Evolutionary conservation across 2,113 vertebrate species (phyloP), one percentile per base, ranked within the genome.

Genomic region (Notothenia rossii): DNA sequence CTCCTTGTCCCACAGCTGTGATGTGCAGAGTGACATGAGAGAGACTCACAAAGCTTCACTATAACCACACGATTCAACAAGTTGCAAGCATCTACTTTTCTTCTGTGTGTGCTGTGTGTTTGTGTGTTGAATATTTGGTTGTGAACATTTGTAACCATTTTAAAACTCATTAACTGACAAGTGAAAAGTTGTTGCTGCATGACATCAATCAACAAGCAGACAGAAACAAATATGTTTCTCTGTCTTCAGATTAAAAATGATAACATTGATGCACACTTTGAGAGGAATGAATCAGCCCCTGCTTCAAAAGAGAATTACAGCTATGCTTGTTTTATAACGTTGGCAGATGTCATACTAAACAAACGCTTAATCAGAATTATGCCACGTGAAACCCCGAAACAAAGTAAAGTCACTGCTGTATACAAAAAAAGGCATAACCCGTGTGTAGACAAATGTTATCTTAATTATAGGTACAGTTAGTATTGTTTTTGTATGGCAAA

Each of bases 1-100:
- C 82, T 64, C 77, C 78, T 79, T 58, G 45, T 90, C 73, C 72
- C 61, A 62, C 89, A 92, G 92, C 89, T 93, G 89, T 63, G 77
- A 83, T 72, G 58, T 75, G 90, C 61, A 75, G 89, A 91, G 64
- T 90, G 92, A 93, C 72, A 79, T 56, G 77, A 65, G 81, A 81
- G 75, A 78, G 75, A 79, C 62, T 81, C 67, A 66, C 64, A 81
- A 86, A 66, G 78, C 58, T 84, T 72, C 51, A 53, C 77, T 66
- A 10, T 59, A 68, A 81, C 33, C 13, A 5, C 77, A 65, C n/a
- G 3, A 86, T 54, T 86, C 77, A 82, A 89, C 89, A 87, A 69
- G 49, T 87, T 66, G 29, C 78, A 58, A 70, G 33, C 4, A 0
- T 49, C 40, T 71, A 25, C 25, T 66, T 72, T 53, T 48, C n/a